Conservation (phyloP, 64 coral and sea anemone genomes). For the Astreopora myriophthalma region DNA sequence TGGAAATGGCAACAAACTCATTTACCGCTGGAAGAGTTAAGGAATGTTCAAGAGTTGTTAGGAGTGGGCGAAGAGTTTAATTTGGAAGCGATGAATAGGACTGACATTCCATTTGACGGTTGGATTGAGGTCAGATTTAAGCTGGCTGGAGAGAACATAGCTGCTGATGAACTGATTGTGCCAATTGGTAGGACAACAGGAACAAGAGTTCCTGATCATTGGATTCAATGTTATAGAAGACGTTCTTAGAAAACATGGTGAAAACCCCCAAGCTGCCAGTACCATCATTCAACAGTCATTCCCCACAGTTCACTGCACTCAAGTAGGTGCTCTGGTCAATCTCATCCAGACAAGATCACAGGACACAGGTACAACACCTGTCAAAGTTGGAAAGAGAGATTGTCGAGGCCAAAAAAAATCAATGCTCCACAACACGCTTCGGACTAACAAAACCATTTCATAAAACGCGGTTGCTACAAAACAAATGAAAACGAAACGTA, state of each 20-base stretch:
- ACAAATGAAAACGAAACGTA: too few species aligned
- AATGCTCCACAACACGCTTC: too few species aligned
- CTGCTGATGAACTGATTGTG: slow-evolving; percentile 9
- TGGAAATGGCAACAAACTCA: slow-evolving; percentile 13
- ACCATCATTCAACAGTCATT: not conserved
- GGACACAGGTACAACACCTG: too few species aligned
- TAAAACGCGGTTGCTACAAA: too few species aligned
- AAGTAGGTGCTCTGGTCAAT: too few species aligned
- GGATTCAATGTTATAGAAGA: slow-evolving; percentile 59
- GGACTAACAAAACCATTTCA: too few species aligned
- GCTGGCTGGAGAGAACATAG: not conserved
- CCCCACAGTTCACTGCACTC: too few species aligned
- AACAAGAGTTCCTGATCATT: slow-evolving; percentile 44
- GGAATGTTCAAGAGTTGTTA: slow-evolving; percentile 29
- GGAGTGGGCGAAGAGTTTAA: not conserved
- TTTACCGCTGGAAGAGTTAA: not conserved
- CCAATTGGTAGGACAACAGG: slow-evolving; percentile 29
- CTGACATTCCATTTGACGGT: slow-evolving; percentile 32
- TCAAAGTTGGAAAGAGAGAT: too few species aligned
- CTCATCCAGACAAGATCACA: too few species aligned
- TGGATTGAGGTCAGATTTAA: slow-evolving; percentile 22
- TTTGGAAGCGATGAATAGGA: slow-evolving; percentile 40
- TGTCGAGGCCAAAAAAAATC: too few species aligned
- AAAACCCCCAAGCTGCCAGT: too few species aligned
- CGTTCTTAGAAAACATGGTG: too few species aligned